phyloP scores from a whole-genome alignment of 2,888 invertebrate genomes.

The Tinea semifulvella region DNA sequence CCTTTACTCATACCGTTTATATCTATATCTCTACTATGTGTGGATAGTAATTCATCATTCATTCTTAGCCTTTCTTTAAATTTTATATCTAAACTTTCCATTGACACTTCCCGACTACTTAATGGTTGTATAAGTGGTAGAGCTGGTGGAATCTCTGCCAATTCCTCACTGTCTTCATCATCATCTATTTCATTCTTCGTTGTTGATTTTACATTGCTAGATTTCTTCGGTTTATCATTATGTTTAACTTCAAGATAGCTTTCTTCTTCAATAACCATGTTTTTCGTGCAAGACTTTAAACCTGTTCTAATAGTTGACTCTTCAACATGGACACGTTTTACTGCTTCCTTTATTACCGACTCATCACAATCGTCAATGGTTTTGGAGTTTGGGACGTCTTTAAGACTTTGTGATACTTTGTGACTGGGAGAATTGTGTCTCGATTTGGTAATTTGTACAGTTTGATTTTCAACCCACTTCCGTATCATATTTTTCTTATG shows the following conservation, averaged over 20 bases:
- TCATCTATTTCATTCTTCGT: slow-evolving; percentile 67
- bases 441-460: slow-evolving; percentile 79
- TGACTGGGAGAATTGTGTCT: slow-evolving; percentile 65
- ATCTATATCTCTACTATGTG: slow-evolving; percentile 63
- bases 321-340: slow-evolving; percentile 65
- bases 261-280: slow-evolving; percentile 59
- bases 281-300: slow-evolving; percentile 61
- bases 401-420: slow-evolving; percentile 33
- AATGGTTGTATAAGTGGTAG: slow-evolving; percentile 80
- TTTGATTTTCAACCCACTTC: slow-evolving; percentile 93
- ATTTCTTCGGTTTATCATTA: slow-evolving; percentile 31
- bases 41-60: slow-evolving; percentile 64
- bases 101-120: slow-evolving; percentile 82
- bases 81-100: slow-evolving; percentile 82
- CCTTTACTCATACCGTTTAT: slow-evolving; percentile 57
- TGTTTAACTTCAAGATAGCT: slow-evolving; percentile 46
- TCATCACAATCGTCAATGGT: slow-evolving; percentile 34
- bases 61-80: slow-evolving; percentile 75
- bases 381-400: slow-evolving; percentile 33
- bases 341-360: slow-evolving; percentile 55
- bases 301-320: slow-evolving; percentile 70
- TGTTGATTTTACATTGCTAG: slow-evolving; percentile 30
- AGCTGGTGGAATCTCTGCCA: slow-evolving; percentile 83
- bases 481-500: slow-evolving; percentile 94
- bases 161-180: slow-evolving; percentile 82